Base-by-base conservation (phyloP, 2,888 invertebrate species). In the Plemyria rubiginata region DNA sequence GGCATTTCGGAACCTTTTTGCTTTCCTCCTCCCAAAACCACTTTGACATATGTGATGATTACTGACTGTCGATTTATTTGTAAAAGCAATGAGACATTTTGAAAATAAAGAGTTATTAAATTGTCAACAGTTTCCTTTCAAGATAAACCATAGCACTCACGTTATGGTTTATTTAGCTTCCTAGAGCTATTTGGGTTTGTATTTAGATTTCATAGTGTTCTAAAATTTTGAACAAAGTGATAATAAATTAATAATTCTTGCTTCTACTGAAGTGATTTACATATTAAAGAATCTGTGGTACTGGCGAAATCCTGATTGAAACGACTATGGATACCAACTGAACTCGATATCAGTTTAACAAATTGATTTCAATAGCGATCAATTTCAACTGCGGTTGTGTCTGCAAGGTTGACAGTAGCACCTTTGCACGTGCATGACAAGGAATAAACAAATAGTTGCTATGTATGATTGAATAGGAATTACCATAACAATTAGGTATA, bases 331-430 rank as follows among this genome's bases (percentile, higher is more conserved):
- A 11, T 4, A 29, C 16, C 9, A 45, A 54, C 32, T 43, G 6
- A 53, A 53, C 13, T 28, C 13, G 11, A 43, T 29, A 8, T 22
- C 16, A 54, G 46, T 45, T 32, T 36, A 51, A 60, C 61, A 56
- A 56, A 61, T 61, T 61, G 51, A 41, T 56, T 61, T 40, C 32
- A 55, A 61, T 51, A 56, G 32, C 46, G 46, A 61, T 61, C 52
- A 46, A 61, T 61, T 56, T 61, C 55, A 54, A 53, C 40, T 58
- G 51, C 36, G 41, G 60, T 46, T 45, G 54, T 36, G 12, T 54
- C 13, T n/a, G 40, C 54, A 56, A 61, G 55, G 61, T 56, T 61
- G 55, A 61, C 61, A 48, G 55, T 61, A 61, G 61, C 58, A 49
- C 56, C 51, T 43, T 45, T 32, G 55, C 61, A 61, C 61, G 56